Evolutionary conservation across 2,113 vertebrate species (phyloP), one percentile per base, ranked within the genome.

Genomic region (Nettapus auritus): DNA sequence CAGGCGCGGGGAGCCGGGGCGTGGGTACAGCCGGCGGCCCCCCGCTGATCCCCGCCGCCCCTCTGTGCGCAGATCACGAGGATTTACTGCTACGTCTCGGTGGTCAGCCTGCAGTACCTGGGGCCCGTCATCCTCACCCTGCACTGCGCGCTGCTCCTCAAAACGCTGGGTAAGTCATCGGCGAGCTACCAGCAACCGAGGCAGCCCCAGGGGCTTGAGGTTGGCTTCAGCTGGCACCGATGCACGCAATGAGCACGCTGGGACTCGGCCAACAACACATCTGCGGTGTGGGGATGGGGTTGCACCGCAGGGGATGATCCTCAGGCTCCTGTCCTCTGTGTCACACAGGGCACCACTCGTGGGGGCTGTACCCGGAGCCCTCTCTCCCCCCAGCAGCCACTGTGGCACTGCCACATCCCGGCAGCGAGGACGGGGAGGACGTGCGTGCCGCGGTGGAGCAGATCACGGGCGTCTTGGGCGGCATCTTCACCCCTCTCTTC

Each of bases 81-180:
- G 44, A 98, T 99, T 78, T 99, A 99, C 96, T 99, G 99, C 96
- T 99, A 99, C 77, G 97, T 99, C 93, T 97, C 99, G 0, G 99
- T 99, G 40, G 98, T 99, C 79, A 98, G 98, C 25, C 97, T 99
- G 83, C 99, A 99, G 97, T 99, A 99, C 96, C 92, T 99, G 97
- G 97, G 98, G 11, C 99, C 99, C 1, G 18, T 99, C 67, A 90
- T 99, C 67, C 98, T 99, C 42, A 98, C 98, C 44, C 98, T 99
- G 46, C 98, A 99, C 96, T 99, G 98, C 62, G 97, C 98, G 0
- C 96, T 99, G 59, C 97, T 99, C 22, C 98, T 99, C 53, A 99
- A 99, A 86, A 97, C 98, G 0, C 95, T 99, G 60, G 99, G 99
- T 99, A 90, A 4, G 75, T 15, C 9, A 0, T 5, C 1, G 0